Evolutionary conservation across 2,797 vertebrate species (phyloP), one percentile per base, ranked within the genome.

Genomic region (Garrulus glandarius): DNA sequence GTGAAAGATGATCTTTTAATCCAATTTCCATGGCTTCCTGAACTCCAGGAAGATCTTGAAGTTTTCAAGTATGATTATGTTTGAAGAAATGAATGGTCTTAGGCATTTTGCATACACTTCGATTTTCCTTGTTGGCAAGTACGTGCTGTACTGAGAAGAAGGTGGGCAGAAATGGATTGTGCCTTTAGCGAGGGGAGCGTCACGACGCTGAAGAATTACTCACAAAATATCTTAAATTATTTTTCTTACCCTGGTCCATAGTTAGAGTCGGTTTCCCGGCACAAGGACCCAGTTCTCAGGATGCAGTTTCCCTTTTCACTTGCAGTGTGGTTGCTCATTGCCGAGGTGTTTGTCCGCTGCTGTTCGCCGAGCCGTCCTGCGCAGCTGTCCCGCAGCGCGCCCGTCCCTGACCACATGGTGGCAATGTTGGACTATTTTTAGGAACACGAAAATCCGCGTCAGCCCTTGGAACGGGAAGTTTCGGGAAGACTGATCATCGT

Each of bases 351-450:
- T 37, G 36, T n/a, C 19, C 2, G 2, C 17, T 14, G 53, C 7
- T 52, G n/a, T 37, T 46, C 21, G 34, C 55, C 0, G 44, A 13
- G n/a, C 43, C n/a, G 15, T 26, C 39, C 15, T 21, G 5, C 1
- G 22, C 30, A 6, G 14, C 44, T 15, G 78, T 10, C 50, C 18
- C 27, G 9, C 49, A 68, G 3, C 23, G 30, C 84, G 75, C 49
- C 36, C 26, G 2, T 14, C 72, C 34, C 47, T n/a, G 32, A 17
- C 97, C 98, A 79, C 97, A 61, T 32, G 97, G 95, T 96, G 98
- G 98, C 98, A 96, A 74, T 95, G 88, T 96, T 74, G 94, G 87
- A 96, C 23, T 95, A 18, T 47, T 85, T 92, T 65, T 89, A 50
- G 83, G 70, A 77, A 56, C 7, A 5, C 5, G 22, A 23, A 44